Evolutionary conservation across 37 sponge, comb jelly and placozoan species (phyloP), one percentile per base, ranked within the genome.

Genomic region (Bolinopsis microptera): DNA sequence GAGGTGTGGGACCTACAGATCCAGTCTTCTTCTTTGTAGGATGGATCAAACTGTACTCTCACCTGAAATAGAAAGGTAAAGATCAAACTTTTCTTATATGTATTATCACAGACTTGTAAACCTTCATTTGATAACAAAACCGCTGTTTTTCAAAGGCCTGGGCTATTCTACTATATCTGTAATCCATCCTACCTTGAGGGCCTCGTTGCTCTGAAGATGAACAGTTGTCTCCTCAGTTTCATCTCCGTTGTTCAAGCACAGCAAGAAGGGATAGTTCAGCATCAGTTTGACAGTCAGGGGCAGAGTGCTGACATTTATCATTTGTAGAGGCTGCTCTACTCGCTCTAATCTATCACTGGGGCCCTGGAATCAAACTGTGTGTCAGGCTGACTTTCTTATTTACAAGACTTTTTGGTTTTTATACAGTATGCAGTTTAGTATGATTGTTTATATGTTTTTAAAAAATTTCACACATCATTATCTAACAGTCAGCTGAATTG

Each of bases 1-100:
- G 69, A 92, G 23, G 94, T 94, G 69, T 94, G 93, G 90, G 61
- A 41, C 26, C 90, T 86, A 86, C 90, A 86, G 48, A 86, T 48
- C 90, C 90, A 86, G n/a, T 90, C 95, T 68, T 96, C 97, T 22
- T 38, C 76, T 68, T 96, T 94, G 92, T 95, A 96, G 38, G 93
- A 93, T 61, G 99, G 95, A 72, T 98, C 97, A 94, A 96, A 98
- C 76, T 41, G 77, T 0, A 98, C 83, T 2, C 69, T 40, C 5
- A 97, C 76, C 28, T 88, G 90, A 86, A 39, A 39, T 0, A 41
- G 13, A 18, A 82, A 72, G 68, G 68, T 13, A 22, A 67, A 67
- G 68, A 18, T 22, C n/a, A n/a, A n/a, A n/a, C n/a, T n/a, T n/a
- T n/a, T n/a, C n/a, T n/a, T n/a, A n/a, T n/a, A n/a, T n/a, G n/a